Conservation (phyloP, 2,888 invertebrate genomes). For the Oasisia sp. region DNA sequence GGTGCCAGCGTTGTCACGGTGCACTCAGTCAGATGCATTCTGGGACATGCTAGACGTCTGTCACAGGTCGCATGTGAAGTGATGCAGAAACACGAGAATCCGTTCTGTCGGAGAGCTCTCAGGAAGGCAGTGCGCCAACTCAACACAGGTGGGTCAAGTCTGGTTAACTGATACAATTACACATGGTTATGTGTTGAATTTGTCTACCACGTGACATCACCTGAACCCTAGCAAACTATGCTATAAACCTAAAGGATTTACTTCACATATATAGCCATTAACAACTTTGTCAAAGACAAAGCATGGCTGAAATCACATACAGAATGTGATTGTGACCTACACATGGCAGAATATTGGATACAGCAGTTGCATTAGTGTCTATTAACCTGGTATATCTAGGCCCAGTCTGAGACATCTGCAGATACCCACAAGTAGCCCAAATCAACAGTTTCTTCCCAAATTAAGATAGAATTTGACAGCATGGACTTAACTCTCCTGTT, state of each 20-base stretch:
- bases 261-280: too few relatives aligned
- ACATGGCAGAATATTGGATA: too few relatives aligned
- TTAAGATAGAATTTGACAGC: not conserved
- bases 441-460: not conserved
- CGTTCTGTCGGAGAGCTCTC: constrained; percentile 28
- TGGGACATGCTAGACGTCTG: constrained; percentile 27
- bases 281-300: too few relatives aligned
- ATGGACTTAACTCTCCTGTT: not conserved
- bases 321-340: too few relatives aligned
- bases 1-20: not conserved
- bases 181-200: not conserved
- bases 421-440: not conserved
- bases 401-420: not conserved
- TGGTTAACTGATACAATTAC: not conserved
- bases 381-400: too few relatives aligned
- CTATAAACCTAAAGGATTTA: not conserved
- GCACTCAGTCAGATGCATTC: constrained; percentile 1
- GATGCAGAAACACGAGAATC: constrained; percentile 26
- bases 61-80: constrained; percentile 17
- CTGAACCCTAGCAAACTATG: not conserved
- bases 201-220: not conserved
- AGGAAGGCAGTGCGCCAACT: constrained; percentile 28
- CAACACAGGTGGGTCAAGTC: constrained; percentile 24
- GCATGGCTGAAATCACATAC: too few relatives aligned
- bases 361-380: too few relatives aligned